Percentiles rank a stretch among this genome's conserved stretches.
These are phyloP conservation scores for Nephila pilipes DNA, from an alignment of 1,140 invertebrate species.

Conservation along the genomic window DNA sequence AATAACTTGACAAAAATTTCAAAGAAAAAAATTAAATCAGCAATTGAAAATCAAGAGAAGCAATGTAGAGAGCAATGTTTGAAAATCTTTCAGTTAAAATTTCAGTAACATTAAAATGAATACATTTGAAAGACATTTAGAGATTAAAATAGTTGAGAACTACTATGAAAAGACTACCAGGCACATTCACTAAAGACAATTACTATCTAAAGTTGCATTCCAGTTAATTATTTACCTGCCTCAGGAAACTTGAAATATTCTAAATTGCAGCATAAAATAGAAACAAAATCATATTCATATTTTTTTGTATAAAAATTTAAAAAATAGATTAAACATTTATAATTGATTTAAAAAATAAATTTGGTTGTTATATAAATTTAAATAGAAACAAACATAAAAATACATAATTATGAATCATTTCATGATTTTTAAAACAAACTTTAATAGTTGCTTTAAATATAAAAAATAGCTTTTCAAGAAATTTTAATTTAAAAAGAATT, in stretches of 20 bases:
- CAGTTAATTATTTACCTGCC: slow-evolving; percentile 56
- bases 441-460: too few species aligned
- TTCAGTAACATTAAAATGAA: not conserved
- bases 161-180: not conserved
- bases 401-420: too few species aligned
- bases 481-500: too few species aligned
- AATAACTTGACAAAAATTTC: too few species aligned
- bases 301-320: not conserved
- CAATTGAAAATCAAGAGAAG: too few species aligned
- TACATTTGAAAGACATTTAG: not conserved
- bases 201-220: not conserved
- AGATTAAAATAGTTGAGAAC: slow-evolving; percentile 6
- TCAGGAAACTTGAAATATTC: slow-evolving; percentile 66
- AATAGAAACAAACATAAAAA: too few species aligned
- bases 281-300: slow-evolving; percentile 14
- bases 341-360: not conserved
- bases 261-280: slow-evolving; percentile 71
- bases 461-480: too few species aligned
- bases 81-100: too few species aligned
- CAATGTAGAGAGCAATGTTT: too few species aligned
- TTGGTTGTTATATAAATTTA: too few species aligned
- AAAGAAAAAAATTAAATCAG: too few species aligned
- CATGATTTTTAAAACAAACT: too few species aligned
- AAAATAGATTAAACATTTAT: not conserved
- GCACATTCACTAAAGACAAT: not conserved